Conservation (phyloP, 1,140 invertebrate species). For the Pissodes strobi region DNA sequence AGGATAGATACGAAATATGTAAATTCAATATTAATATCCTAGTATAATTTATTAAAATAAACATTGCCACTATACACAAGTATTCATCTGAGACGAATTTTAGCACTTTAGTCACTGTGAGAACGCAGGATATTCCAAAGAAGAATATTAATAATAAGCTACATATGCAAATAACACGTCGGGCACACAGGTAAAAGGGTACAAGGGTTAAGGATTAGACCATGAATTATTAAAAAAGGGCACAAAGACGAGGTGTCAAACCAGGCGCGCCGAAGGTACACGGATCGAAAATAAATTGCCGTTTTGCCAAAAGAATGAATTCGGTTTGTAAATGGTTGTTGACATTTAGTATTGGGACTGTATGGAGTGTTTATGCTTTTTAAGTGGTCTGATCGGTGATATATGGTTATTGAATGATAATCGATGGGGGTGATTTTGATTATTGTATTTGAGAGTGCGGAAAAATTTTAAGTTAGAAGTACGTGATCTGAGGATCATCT, state of each 20-base stretch:
- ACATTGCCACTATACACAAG: slow-evolving; percentile 26
- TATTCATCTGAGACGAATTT: slow-evolving; percentile 37
- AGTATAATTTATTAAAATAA: slow-evolving; percentile 36
- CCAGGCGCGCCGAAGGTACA: slow-evolving; percentile 1
- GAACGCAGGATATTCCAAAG: slow-evolving; percentile 8
- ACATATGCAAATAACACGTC: slow-evolving; percentile 27
- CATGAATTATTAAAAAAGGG: slow-evolving; percentile 33
- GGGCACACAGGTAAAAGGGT: slow-evolving; percentile 32
- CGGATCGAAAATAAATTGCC: slow-evolving; percentile 33
- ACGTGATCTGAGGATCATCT: no score
- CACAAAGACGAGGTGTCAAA: slow-evolving; percentile 31
- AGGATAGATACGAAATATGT: slow-evolving; percentile 15
- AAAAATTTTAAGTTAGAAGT: no score
- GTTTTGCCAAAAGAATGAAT: slow-evolving; percentile 30
- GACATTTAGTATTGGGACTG: slow-evolving; percentile 28
- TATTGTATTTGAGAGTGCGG: no score
- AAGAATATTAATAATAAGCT: slow-evolving; percentile 26
- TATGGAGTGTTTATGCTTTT: slow-evolving; percentile 33
- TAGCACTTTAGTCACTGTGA: slow-evolving; percentile 31
- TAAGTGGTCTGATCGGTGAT: slow-evolving; percentile 24
- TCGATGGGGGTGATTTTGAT: slow-evolving; percentile 1
- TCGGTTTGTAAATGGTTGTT: slow-evolving; percentile 37
- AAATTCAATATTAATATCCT: slow-evolving; percentile 19
- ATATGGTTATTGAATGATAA: slow-evolving; percentile 18
- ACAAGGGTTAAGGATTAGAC: slow-evolving; percentile 28